Conservation (phyloP, 2,888 invertebrate genomes). For the Pachliopta kotzebuea region DNA sequence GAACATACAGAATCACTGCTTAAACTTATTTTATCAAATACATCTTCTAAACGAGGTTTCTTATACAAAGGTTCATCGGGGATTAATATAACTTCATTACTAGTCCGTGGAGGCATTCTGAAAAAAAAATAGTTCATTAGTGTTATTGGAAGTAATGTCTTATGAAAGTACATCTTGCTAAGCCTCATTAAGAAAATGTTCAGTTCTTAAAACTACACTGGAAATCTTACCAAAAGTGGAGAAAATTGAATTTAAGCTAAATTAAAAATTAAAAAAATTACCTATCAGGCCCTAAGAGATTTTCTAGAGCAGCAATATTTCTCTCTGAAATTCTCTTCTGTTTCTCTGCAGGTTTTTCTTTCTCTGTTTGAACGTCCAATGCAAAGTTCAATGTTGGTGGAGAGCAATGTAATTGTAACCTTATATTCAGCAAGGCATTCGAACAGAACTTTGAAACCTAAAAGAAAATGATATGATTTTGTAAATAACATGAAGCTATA, state of each 20-base stretch:
- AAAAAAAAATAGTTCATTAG: conserved; percentile 19
- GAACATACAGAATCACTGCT: conserved; percentile 59
- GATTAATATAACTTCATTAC: conserved; percentile 45
- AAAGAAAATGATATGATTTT: conserved; percentile 4
- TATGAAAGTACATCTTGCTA: no score
- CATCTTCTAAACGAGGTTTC: conserved; percentile 45
- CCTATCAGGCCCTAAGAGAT: conserved; percentile 55
- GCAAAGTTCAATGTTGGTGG: conserved; percentile 62
- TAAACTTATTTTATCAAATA: conserved; percentile 57
- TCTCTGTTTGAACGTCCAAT: conserved; percentile 41
- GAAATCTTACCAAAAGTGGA: no score
- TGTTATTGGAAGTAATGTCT: background rate
- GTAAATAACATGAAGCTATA: background rate
- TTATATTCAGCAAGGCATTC: conserved; percentile 61
- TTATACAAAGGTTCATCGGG: conserved; percentile 56
- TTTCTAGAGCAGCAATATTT: conserved; percentile 57
- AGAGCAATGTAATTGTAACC: conserved; percentile 65
- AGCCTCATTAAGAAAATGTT: no score
- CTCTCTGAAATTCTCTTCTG: conserved; percentile 52
- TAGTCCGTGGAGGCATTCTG: conserved; percentile 46
- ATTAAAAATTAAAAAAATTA: conserved; percentile 32
- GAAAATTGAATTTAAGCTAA: background rate
- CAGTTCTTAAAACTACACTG: no score
- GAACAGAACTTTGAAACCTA: conserved; percentile 64
- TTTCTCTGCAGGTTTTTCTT: conserved; percentile 40